phyloP scores from a whole-genome alignment of 2,888 invertebrate genomes.

The Pardosa pseudoannulata region DNA sequence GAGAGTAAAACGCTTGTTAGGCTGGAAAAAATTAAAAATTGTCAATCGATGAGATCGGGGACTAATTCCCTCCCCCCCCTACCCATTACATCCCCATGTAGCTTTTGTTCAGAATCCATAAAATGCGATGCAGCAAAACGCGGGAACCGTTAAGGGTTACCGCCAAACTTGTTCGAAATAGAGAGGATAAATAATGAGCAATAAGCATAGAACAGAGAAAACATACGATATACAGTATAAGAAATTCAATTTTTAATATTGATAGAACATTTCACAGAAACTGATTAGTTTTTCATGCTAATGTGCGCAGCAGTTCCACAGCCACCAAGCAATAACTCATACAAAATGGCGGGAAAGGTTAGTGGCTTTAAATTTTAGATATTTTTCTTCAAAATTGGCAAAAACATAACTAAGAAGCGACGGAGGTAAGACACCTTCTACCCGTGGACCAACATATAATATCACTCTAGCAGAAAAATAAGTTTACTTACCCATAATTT shows the following conservation, averaged over 20 bases:
- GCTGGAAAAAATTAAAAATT: slow-evolving; percentile 61
- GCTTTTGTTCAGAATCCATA: slow-evolving; percentile 68
- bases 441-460: slow-evolving; percentile 22
- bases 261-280: slow-evolving; percentile 36
- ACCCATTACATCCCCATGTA: slow-evolving; percentile 59
- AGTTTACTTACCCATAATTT: slow-evolving; percentile 70
- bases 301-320: slow-evolving; percentile 71
- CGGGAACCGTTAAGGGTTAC: slow-evolving; percentile 59
- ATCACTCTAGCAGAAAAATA: slow-evolving; percentile 15
- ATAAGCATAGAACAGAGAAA: not conserved
- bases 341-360: slow-evolving; percentile 73
- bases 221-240: not conserved
- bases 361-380: slow-evolving; percentile 72
- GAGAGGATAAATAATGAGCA: not conserved
- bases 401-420: slow-evolving; percentile 23
- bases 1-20: not conserved
- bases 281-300: slow-evolving; percentile 70
- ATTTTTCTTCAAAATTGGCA: slow-evolving; percentile 54
- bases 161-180: slow-evolving; percentile 11
- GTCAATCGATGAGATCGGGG: slow-evolving; percentile 68
- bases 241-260: slow-evolving; percentile 32
- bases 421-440: slow-evolving; percentile 7
- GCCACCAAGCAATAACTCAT: slow-evolving; percentile 72
- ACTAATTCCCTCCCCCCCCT: slow-evolving; percentile 65
- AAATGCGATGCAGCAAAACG: slow-evolving; percentile 66